phyloP scores from a whole-genome alignment of 2,888 invertebrate species.

The Aleiodes testaceus region DNA sequence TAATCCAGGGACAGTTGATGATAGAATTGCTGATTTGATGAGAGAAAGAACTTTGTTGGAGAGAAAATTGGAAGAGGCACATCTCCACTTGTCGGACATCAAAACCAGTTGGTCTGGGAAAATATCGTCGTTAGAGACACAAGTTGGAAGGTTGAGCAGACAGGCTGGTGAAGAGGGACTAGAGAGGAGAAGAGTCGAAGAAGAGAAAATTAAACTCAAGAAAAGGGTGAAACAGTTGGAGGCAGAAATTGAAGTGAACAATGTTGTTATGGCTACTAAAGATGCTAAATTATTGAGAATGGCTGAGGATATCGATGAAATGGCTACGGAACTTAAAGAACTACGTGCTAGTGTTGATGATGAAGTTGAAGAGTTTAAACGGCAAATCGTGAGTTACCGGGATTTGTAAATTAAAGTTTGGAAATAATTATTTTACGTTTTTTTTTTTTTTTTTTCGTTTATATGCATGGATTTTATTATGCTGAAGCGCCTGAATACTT shows the following conservation, averaged over 20 bases:
- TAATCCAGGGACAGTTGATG: constrained; percentile 73
- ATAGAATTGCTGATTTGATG: constrained; percentile 76
- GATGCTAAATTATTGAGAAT: constrained; percentile 83
- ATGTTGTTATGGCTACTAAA: constrained; percentile 79
- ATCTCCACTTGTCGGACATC: constrained; percentile 90
- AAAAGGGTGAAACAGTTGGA: constrained; percentile 79
- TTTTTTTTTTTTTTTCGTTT: background rate
- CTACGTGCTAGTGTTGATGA: constrained; percentile 71
- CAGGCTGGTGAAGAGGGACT: constrained; percentile 90
- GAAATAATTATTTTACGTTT: background rate
- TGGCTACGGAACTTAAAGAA: constrained; percentile 79
- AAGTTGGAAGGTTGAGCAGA: constrained; percentile 86
- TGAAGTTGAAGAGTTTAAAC: constrained; percentile 71
- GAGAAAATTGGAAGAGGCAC: constrained; percentile 87
- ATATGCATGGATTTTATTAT: background rate
- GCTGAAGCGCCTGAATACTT: background rate
- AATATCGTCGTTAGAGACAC: constrained; percentile 91
- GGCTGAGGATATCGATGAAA: constrained; percentile 82
- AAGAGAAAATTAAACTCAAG: constrained; percentile 79
- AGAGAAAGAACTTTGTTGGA: constrained; percentile 82
- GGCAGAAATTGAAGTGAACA: constrained; percentile 80
- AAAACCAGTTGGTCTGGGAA: constrained; percentile 95
- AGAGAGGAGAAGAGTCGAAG: constrained; percentile 83
- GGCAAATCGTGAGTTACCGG: constrained; percentile 73
- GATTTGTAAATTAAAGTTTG: constrained; percentile 54